These are phyloP conservation scores for Chloroceryle inda DNA, from an alignment of 2,797 vertebrate species.

Conservation along the genomic window DNA sequence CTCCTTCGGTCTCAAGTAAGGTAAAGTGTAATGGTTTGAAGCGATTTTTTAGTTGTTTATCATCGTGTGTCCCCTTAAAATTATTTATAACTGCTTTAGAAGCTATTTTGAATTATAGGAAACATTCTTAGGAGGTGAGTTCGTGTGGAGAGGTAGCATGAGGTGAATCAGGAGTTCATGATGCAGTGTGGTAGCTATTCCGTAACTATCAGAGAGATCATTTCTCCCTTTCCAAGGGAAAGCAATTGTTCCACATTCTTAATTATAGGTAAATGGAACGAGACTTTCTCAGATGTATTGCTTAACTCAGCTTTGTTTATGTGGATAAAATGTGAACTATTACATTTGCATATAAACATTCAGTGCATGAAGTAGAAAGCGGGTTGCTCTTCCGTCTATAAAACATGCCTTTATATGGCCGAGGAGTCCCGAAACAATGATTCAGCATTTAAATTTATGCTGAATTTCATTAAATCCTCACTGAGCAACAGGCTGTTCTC, in stretches of 20 bases:
- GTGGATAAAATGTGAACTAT: slow-evolving; percentile 45
- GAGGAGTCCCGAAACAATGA: slow-evolving; percentile 6
- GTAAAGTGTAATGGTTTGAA: not conserved
- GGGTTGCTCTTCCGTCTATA: slow-evolving; percentile 41
- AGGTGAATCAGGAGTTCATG: slow-evolving; percentile 11
- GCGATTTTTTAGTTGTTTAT: not conserved
- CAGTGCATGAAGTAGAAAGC: slow-evolving; percentile 24
- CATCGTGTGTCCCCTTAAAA: not conserved
- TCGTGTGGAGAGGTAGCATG: not conserved
- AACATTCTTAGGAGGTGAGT: not conserved
- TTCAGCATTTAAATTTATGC: slow-evolving; percentile 21
- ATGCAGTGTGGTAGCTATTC: not conserved
- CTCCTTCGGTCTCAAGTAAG: not conserved
- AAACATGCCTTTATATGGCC: slow-evolving; percentile 73
- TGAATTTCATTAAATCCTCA: not conserved
- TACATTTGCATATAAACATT: slow-evolving; percentile 57
- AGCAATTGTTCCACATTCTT: slow-evolving; percentile 12
- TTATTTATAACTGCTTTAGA: slow-evolving; percentile 36
- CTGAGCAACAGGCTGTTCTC: not conserved
- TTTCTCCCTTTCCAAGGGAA: not conserved
- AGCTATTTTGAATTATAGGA: slow-evolving; percentile 32
- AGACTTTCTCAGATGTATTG: not conserved
- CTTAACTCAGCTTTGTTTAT: slow-evolving; percentile 52
- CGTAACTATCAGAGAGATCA: not conserved
- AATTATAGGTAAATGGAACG: slow-evolving; percentile 34